Percentiles rank a stretch among this genome's conserved stretches.
These are phyloP conservation scores for Osmoderma eremita DNA, from an alignment of 2,888 invertebrate species.

Conservation along the genomic window DNA sequence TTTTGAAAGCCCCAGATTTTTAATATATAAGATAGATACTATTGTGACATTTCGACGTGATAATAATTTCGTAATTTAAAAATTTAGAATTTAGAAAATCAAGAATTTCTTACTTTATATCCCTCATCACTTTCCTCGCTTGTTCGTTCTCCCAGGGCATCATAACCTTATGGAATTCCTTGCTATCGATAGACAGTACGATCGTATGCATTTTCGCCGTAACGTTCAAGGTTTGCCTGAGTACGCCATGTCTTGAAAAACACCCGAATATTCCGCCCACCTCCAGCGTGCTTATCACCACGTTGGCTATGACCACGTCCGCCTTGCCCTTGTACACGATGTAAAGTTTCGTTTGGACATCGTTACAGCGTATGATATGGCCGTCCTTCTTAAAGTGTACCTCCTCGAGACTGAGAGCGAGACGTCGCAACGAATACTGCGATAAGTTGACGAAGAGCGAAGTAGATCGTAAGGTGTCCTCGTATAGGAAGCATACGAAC, in stretches of 20 bases:
- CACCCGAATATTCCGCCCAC: slow-evolving; percentile 40
- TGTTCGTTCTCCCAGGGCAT: slow-evolving; percentile 32
- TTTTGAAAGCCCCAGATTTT: too few species aligned
- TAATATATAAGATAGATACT: too few species aligned
- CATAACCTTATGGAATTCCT: slow-evolving; percentile 58
- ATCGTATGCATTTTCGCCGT: slow-evolving; percentile 43
- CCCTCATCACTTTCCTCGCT: slow-evolving; percentile 20
- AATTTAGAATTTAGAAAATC: too few species aligned
- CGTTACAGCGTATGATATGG: slow-evolving; percentile 51
- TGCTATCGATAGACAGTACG: slow-evolving; percentile 42
- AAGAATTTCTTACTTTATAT: slow-evolving; percentile 29
- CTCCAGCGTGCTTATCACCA: slow-evolving; percentile 28
- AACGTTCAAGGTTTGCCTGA: slow-evolving; percentile 42
- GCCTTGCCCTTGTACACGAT: slow-evolving; percentile 48
- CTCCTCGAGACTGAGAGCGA: slow-evolving; percentile 34
- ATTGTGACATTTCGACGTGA: too few species aligned
- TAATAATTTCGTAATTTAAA: too few species aligned
- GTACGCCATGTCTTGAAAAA: slow-evolving; percentile 9
- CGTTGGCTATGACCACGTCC: slow-evolving; percentile 23
- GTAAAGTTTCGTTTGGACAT: slow-evolving; percentile 49
- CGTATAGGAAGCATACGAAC: slow-evolving; percentile 36
- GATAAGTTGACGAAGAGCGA: slow-evolving; percentile 36
- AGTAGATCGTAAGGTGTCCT: slow-evolving; percentile 24
- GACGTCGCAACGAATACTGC: slow-evolving; percentile 12
- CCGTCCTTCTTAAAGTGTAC: slow-evolving; percentile 48